Percentiles rank a stretch among this genome's conserved stretches.
Conservation (phyloP, 2,113 vertebrate species). For the Sorex fumeus region DNA sequence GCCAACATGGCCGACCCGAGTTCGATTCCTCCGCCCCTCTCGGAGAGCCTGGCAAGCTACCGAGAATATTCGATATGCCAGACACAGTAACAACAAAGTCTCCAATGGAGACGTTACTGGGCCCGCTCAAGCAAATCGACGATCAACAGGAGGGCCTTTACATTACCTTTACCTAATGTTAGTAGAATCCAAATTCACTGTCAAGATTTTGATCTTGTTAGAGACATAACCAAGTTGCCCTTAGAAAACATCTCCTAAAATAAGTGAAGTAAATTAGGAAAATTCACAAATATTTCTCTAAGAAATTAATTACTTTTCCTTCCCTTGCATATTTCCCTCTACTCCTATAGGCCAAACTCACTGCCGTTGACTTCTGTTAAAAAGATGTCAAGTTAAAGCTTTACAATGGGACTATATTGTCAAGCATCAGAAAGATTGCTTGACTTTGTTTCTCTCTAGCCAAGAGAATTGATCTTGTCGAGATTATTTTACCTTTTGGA, state of each 20-base stretch:
- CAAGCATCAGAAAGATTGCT: background rate
- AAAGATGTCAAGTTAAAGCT: background rate
- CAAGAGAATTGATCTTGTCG: background rate
- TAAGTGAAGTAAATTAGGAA: background rate
- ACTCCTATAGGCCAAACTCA: background rate
- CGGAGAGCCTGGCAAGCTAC: too few species aligned
- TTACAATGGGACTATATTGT: background rate
- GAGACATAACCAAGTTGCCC: background rate
- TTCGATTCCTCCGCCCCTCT: too few species aligned
- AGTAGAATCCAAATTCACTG: background rate
- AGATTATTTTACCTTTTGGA: background rate
- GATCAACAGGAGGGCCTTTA: too few species aligned
- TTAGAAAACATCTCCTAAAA: background rate
- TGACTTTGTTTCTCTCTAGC: conserved; percentile 10
- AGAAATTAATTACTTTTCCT: background rate
- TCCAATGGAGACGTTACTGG: too few species aligned
- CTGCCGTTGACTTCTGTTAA: background rate
- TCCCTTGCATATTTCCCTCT: accelerated
- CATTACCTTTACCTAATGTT: too few species aligned
- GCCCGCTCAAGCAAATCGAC: too few species aligned
- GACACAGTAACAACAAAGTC: too few species aligned
- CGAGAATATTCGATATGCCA: too few species aligned
- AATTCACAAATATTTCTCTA: too few species aligned
- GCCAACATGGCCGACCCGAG: too few species aligned
- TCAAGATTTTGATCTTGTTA: background rate